A percentile compares a stretch with the other conserved stretches of the same genome.
Conservation (phyloP, 2,797 vertebrate genomes). For the Pampus argenteus region DNA sequence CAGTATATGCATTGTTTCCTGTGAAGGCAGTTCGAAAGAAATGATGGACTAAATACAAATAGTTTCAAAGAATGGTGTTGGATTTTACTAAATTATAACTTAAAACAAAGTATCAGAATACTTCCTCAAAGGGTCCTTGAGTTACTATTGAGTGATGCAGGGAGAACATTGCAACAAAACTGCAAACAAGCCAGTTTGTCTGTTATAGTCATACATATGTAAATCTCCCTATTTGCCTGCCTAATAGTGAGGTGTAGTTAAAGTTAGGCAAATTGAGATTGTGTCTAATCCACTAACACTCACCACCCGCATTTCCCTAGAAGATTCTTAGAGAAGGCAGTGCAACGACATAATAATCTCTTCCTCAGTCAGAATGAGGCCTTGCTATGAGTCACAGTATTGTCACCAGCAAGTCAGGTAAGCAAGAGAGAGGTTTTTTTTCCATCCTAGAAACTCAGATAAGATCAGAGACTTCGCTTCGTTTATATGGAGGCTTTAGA, state of each 20-base stretch:
- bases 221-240: conserved; percentile 51
- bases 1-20: neutral
- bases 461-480: conserved; percentile 68
- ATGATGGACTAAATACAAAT: neutral
- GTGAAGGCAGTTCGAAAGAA: neutral
- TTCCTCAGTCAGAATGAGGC: conserved; percentile 32
- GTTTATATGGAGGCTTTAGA: conserved; percentile 69
- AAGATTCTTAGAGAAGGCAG: conserved; percentile 38
- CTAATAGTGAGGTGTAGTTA: conserved; percentile 58
- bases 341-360: conserved; percentile 20
- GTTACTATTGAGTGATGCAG: neutral
- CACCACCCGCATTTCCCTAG: conserved; percentile 45
- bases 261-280: conserved; percentile 56
- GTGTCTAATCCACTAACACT: conserved; percentile 67
- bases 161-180: accelerated
- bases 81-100: neutral
- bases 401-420: conserved; percentile 66
- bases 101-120: no score
- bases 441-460: conserved; percentile 49
- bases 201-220: conserved; percentile 50
- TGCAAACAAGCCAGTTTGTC: conserved; percentile 25
- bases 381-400: conserved; percentile 34
- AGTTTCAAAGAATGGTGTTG: neutral
- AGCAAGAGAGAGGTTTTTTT: conserved; percentile 36
- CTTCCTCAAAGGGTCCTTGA: neutral